phyloP scores from a whole-genome alignment of 2,113 vertebrate species.

The Copsychus sechellarum region DNA sequence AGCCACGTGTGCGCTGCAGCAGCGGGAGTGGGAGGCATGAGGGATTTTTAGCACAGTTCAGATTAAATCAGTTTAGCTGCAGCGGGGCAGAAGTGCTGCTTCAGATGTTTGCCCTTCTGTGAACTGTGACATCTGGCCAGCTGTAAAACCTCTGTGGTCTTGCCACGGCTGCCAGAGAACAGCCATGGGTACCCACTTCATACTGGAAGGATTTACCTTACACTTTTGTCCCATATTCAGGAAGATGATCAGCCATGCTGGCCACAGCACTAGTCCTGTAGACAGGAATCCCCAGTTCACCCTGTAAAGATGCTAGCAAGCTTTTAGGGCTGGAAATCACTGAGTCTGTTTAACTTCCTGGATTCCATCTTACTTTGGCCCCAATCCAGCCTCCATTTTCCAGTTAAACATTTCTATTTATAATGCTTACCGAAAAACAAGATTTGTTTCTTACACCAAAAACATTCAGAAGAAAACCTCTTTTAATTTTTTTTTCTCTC shows the following conservation, averaged over 20 bases:
- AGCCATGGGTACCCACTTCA: neutral
- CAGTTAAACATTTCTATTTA: conserved; percentile 48
- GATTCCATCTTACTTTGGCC: conserved; percentile 39
- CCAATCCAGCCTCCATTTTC: neutral
- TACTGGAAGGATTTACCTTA: neutral
- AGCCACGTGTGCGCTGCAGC: neutral
- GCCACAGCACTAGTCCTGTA: neutral
- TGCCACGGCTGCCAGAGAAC: neutral
- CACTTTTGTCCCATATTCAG: neutral
- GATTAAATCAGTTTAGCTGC: conserved; percentile 38
- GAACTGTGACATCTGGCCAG: conserved; percentile 56
- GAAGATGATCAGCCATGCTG: neutral
- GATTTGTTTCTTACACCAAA: conserved; percentile 3
- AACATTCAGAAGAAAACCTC: neutral
- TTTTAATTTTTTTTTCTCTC: neutral
- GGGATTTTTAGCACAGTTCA: neutral
- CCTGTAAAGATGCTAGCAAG: neutral
- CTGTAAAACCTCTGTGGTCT: conserved; percentile 26
- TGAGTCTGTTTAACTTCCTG: conserved; percentile 12
- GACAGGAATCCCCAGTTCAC: neutral
- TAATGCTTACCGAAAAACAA: neutral
- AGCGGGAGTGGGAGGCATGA: neutral
- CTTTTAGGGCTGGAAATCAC: neutral
- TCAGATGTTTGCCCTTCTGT: conserved; percentile 47
- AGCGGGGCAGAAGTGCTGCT: neutral